phyloP scores from a whole-genome alignment of 2,888 invertebrate genomes.

The Bugula neritina region DNA sequence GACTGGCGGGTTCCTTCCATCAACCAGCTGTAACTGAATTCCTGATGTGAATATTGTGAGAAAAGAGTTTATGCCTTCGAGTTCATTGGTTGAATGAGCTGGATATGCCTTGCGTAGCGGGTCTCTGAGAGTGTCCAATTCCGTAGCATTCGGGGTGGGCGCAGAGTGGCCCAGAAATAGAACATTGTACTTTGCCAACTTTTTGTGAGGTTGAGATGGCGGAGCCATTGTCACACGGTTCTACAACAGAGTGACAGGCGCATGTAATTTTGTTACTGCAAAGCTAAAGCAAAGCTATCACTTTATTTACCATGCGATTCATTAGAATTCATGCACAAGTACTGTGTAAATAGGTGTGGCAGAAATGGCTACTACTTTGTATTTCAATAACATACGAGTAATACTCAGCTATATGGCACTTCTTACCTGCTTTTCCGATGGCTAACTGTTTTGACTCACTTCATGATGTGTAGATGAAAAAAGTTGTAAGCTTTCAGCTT shows the following conservation, averaged over 20 bases:
- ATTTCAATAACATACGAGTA: no score
- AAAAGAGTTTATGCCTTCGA: conserved; percentile 13
- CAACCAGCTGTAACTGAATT: conserved; percentile 15
- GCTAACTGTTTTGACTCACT: no score
- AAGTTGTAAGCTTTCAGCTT: no score
- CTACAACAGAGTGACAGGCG: no score
- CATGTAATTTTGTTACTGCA: no score
- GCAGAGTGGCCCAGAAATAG: conserved; percentile 13
- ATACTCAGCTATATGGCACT: no score
- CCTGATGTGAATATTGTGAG: conserved; percentile 21
- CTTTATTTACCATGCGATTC: no score
- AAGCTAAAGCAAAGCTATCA: no score
- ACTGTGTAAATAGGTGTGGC: no score
- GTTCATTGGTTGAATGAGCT: conserved; percentile 10
- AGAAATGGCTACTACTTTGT: no score
- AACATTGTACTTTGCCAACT: conserved; percentile 4
- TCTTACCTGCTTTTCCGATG: no score
- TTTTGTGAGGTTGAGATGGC: conserved; percentile 1
- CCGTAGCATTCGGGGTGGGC: not conserved
- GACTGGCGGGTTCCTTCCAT: conserved; percentile 16
- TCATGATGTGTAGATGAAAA: no score
- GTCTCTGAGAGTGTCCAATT: not conserved
- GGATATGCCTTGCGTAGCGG: conserved; percentile 19
- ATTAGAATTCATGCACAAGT: not conserved
- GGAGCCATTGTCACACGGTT: not conserved